These are phyloP conservation scores for Cyprinus carpio DNA, from an alignment of 2,113 vertebrate genomes.

Conservation along the genomic window DNA sequence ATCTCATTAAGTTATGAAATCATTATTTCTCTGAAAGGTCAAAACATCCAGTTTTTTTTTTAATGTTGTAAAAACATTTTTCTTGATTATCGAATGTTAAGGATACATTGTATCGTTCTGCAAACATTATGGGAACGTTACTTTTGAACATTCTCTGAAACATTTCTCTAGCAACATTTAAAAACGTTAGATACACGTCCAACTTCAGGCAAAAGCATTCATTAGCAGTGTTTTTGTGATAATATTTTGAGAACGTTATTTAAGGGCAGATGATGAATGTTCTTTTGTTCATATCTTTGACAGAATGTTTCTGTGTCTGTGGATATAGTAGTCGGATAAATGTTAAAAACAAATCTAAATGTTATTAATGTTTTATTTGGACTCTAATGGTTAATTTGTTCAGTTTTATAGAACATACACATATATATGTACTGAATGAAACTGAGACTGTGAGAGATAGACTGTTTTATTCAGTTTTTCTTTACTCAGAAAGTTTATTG, in stretches of 20 bases:
- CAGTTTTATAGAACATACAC: too few relatives aligned
- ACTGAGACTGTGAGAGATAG: too few relatives aligned
- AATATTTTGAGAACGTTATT: neutral
- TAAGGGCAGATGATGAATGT: neutral
- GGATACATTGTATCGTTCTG: neutral
- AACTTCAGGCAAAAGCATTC: neutral
- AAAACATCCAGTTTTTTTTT: neutral
- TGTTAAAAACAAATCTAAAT: too few relatives aligned
- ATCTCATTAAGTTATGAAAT: neutral
- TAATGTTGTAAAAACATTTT: neutral
- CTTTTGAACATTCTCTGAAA: neutral
- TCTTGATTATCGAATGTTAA: neutral
- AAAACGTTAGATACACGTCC: neutral
- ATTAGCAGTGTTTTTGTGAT: neutral
- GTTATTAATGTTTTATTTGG: too few relatives aligned
- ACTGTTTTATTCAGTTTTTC: neutral
- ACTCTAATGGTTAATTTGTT: too few relatives aligned
- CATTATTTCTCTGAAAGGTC: neutral
- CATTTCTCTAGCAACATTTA: neutral
- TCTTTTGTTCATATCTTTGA: neutral
- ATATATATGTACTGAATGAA: too few relatives aligned
- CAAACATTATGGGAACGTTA: neutral
- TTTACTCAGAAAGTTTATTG: neutral
- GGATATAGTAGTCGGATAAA: too few relatives aligned
- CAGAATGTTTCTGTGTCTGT: neutral